A percentile compares a stretch with the other conserved stretches of the same genome.
Conservation (phyloP, 1,140 invertebrate species). For the Trachymyrmex cornetzi region DNA sequence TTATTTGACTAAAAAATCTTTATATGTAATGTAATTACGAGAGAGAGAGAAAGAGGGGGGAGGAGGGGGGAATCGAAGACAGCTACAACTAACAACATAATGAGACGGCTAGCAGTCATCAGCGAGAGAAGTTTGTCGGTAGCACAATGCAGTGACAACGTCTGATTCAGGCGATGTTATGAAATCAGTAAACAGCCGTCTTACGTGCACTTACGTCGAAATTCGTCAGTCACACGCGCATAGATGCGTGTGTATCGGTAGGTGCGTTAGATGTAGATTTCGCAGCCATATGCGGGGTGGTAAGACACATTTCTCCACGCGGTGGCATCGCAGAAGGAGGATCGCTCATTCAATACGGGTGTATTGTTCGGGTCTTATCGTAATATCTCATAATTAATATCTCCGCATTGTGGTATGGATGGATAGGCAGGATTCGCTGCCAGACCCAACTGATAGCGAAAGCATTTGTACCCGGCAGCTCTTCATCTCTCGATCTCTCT, state of each 20-base stretch:
- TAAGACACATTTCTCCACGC: conserved; percentile 76
- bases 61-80: background rate
- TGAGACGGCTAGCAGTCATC: conserved; percentile 3
- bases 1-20: background rate
- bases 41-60: too few relatives aligned
- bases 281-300: conserved; percentile 56
- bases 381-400: conserved; percentile 88
- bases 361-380: conserved; percentile 87
- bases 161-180: conserved; percentile 55
- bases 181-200: conserved; percentile 66
- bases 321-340: conserved; percentile 76
- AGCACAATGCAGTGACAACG: conserved; percentile 39
- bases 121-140: conserved; percentile 27
- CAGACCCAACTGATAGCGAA: conserved; percentile 86
- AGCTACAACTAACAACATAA: background rate
- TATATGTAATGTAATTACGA: background rate
- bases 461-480: conserved; percentile 81
- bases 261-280: conserved; percentile 65
- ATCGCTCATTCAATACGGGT: conserved; percentile 86
- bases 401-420: conserved; percentile 86
- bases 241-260: conserved; percentile 58
- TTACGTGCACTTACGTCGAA: conserved; percentile 54
- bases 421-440: conserved; percentile 85
- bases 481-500: conserved; percentile 53
- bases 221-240: conserved; percentile 61